phyloP scores from a whole-genome alignment of 2,113 vertebrate species.

The Paracanthobrama guichenoti region DNA sequence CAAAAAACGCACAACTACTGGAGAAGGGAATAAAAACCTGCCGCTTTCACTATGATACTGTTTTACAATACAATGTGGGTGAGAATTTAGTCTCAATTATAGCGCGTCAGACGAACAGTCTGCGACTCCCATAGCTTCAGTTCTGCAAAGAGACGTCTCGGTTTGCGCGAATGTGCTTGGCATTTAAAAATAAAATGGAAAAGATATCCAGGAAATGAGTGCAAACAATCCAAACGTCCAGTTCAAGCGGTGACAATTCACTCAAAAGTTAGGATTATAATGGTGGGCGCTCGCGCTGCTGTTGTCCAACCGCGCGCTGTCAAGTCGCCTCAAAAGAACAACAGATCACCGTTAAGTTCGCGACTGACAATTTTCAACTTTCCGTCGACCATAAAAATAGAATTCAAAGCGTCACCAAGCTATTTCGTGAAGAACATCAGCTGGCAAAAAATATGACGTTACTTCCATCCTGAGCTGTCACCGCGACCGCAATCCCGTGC shows the following conservation, averaged over 20 bases:
- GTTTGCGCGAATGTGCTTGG: not conserved
- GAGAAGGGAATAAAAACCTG: not conserved
- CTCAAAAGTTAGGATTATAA: constrained; percentile 17
- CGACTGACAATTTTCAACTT: constrained; percentile 12
- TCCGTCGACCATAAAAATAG: not conserved
- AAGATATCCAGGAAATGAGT: constrained; percentile 33
- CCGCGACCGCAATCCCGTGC: constrained; percentile 32
- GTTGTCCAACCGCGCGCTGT: constrained; percentile 20
- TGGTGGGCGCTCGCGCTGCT: not conserved
- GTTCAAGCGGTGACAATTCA: not conserved
- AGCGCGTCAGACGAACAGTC: constrained; percentile 15
- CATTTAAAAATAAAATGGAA: constrained; percentile 7
- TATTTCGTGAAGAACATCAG: not conserved
- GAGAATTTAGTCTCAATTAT: constrained; percentile 3
- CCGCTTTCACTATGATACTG: constrained; percentile 15
- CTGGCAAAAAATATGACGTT: constrained; percentile 5
- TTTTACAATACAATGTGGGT: not conserved
- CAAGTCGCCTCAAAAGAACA: constrained; percentile 34
- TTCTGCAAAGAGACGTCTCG: not conserved
- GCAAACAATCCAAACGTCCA: not conserved
- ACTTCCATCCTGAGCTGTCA: constrained; percentile 51
- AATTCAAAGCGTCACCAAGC: not conserved
- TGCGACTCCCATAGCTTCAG: not conserved
- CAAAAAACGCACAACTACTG: constrained; percentile 46
- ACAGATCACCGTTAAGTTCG: not conserved